These are phyloP conservation scores for Anastatus disparis DNA, from an alignment of 1,140 invertebrate genomes.

Conservation along the genomic window DNA sequence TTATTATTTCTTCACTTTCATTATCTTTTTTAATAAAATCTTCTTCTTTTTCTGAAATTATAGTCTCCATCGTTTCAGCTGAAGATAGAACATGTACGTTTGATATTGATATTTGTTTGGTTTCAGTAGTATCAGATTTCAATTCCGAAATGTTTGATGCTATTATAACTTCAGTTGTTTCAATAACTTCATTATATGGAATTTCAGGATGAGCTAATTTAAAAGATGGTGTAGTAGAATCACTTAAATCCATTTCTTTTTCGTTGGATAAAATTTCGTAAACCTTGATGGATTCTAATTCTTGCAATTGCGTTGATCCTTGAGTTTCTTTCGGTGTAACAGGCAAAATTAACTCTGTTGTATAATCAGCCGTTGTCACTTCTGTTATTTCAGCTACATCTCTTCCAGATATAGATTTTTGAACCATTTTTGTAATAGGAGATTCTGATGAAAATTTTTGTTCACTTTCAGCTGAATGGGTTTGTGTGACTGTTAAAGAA, in stretches of 20 bases:
- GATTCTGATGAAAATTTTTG: slow-evolving; percentile 37
- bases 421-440: slow-evolving; percentile 41
- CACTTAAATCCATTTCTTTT: background rate
- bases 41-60: slow-evolving; percentile 2
- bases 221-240: background rate
- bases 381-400: slow-evolving; percentile 56
- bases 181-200: slow-evolving; percentile 9
- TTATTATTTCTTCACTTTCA: no score
- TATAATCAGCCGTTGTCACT: slow-evolving; percentile 48
- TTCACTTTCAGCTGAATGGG: slow-evolving; percentile 51
- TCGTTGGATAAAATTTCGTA: background rate
- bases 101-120: slow-evolving; percentile 45
- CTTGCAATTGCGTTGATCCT: slow-evolving; percentile 41
- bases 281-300: slow-evolving; percentile 34
- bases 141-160: slow-evolving; percentile 39
- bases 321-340: slow-evolving; percentile 42
- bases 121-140: background rate
- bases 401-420: slow-evolving; percentile 48
- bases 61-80: slow-evolving; percentile 10
- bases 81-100: no score
- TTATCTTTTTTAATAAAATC: no score
- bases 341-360: slow-evolving; percentile 47
- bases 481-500: slow-evolving; percentile 49
- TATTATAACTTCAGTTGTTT: slow-evolving; percentile 32
- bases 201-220: slow-evolving; percentile 35